Percentiles rank a stretch among this genome's conserved stretches.
Conservation (phyloP, 2,797 vertebrate species). For the Cryptoprocta ferox region DNA sequence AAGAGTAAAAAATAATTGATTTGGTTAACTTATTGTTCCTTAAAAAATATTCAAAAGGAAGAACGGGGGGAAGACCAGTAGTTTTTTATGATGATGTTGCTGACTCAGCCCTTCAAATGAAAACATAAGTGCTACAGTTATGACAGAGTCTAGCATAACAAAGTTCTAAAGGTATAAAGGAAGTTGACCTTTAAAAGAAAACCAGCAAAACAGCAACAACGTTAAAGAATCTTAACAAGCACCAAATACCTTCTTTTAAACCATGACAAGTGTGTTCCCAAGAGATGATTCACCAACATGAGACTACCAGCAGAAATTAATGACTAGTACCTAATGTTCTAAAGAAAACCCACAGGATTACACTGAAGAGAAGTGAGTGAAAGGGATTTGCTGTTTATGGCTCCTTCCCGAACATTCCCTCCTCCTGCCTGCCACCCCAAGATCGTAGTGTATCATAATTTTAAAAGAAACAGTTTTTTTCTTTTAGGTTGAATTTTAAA, state of each 20-base stretch:
- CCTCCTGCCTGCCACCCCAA: background rate
- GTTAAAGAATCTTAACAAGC: background rate
- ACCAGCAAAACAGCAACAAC: background rate
- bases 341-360: background rate
- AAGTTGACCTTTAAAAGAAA: conserved; percentile 44
- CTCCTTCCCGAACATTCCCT: background rate
- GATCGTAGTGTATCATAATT: background rate
- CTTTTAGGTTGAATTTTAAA: conserved; percentile 28
- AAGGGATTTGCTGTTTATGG: background rate
- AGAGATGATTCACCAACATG: conserved; percentile 32
- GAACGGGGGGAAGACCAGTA: background rate
- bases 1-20: background rate
- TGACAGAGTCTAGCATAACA: background rate
- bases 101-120: background rate
- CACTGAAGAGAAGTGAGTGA: background rate
- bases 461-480: background rate
- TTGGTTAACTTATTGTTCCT: background rate
- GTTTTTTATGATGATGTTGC: background rate
- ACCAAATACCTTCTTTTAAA: conserved; percentile 31
- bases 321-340: background rate
- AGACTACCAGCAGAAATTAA: conserved; percentile 37
- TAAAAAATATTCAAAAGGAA: background rate
- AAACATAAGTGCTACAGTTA: background rate
- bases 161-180: background rate
- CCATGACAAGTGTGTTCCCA: background rate